Base-by-base conservation (phyloP, 2,888 invertebrate species). In the Cosmia trapezina region DNA sequence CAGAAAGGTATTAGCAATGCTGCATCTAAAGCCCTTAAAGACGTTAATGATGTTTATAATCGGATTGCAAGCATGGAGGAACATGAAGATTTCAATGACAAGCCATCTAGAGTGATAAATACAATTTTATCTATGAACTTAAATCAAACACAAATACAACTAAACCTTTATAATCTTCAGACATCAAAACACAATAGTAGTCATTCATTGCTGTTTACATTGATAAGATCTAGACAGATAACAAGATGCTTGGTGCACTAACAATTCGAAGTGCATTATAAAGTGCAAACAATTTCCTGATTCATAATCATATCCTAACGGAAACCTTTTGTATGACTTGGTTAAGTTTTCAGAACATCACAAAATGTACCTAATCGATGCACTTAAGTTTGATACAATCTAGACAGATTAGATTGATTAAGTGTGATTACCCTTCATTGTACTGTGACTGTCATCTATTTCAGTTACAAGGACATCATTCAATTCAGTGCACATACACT, bases 181-280 rank as follows among this genome's bases (percentile, higher is more conserved):
- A 60, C 41, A 69, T 64, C 45, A 63, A 71, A 71, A 71, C 47
- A 81, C 60, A 73, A 61, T 73, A 33, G 51, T n/a, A 64, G 14
- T 45, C 65, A 61, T 61, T 45, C 22, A 53, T 54, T 47, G 28
- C 8, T 80, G 14, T 74, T 65, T n/a, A 49, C 51, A 43, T 33
- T 45, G 74, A 65, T 80, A 80, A 77, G 43, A 74, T 65, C 49
- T 49, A 80, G 33, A 49, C n/a, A 37, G 65, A 74, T 65, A 56
- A 65, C 28, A 8, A 54, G 1, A 12, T 60, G 33, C n/a, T 64
- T 59, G 12, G 3, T 60, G 64, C 14, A 73, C 54, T 2, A 57
- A 19, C 0, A 12, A 14, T 12, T 22, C 19, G 4, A 37, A 53
- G 5, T 22, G 17, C 4, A 33, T 57, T 22, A 19, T 22, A 19